These are phyloP conservation scores for Vimba vimba DNA, from an alignment of 2,113 vertebrate genomes.

Conservation along the genomic window DNA sequence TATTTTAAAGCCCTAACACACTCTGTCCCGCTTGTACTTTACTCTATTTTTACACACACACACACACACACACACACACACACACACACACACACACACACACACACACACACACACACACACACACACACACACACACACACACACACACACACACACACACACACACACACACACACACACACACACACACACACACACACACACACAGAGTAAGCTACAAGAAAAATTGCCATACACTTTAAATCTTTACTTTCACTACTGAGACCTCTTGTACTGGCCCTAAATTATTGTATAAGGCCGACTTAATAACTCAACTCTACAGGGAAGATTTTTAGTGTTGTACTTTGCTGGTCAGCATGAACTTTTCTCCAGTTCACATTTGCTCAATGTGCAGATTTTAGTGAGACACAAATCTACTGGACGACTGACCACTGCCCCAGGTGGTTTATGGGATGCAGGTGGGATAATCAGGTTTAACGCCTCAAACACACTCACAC, in stretches of 20 bases:
- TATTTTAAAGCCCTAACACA: constrained; percentile 32
- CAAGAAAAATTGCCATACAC: not conserved
- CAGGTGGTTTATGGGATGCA: constrained; percentile 41
- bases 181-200: too few relatives aligned
- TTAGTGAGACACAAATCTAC: constrained; percentile 32
- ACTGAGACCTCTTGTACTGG: not conserved
- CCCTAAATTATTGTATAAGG: constrained; percentile 1
- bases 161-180: not conserved
- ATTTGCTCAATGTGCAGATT: not conserved
- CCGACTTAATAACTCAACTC: not conserved
- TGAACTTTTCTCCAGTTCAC: constrained; percentile 13
- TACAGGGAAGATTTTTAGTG: not conserved
- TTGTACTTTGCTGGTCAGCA: constrained; percentile 1
- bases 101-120: not conserved
- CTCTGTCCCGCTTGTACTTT: constrained; percentile 20
- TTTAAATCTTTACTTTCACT: not conserved
- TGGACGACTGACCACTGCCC: constrained; percentile 35
- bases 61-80: constrained; percentile 4
- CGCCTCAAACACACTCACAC: not conserved
- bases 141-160: constrained; percentile 1
- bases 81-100: not conserved
- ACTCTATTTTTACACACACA: not conserved
- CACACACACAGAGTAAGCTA: not conserved
- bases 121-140: not conserved
- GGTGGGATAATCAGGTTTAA: constrained; percentile 38